A percentile compares a stretch with the other conserved stretches of the same genome.
These are phyloP conservation scores for Eupithecia exiguata DNA, from an alignment of 2,888 invertebrate genomes.

Conservation along the genomic window DNA sequence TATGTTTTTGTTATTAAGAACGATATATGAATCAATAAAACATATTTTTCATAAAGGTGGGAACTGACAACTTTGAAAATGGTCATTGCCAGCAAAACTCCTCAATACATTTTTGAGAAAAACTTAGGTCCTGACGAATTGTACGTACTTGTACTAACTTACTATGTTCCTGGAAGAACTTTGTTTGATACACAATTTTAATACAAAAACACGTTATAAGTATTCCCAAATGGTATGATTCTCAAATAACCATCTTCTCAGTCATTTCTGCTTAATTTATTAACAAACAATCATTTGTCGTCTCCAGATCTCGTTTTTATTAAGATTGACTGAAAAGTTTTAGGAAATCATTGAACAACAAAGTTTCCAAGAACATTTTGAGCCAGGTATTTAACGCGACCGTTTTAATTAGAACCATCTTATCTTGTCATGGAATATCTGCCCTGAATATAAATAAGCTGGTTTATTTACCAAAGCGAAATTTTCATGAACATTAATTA, in stretches of 20 bases:
- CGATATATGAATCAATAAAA: background rate
- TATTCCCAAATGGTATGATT: background rate
- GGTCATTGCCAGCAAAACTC: background rate
- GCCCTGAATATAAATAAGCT: slow-evolving; percentile 44
- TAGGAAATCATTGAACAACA: slow-evolving; percentile 30
- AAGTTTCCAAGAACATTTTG: slow-evolving; percentile 28
- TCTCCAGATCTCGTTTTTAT: background rate
- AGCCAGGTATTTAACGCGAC: slow-evolving; percentile 33
- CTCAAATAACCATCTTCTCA: background rate
- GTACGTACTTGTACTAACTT: background rate
- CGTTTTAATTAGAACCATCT: slow-evolving; percentile 41
- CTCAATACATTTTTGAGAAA: background rate
- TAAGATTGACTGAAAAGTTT: slow-evolving; percentile 29
- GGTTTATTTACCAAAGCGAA: slow-evolving; percentile 43
- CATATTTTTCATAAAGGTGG: background rate
- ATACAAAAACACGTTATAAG: background rate
- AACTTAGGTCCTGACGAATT: background rate
- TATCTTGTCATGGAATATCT: slow-evolving; percentile 42
- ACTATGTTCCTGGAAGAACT: background rate
- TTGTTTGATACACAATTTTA: background rate
- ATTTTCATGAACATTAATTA: slow-evolving; percentile 51
- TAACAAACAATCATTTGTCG: background rate
- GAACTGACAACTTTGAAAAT: background rate
- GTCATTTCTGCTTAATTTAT: background rate
- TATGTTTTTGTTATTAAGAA: background rate